Evolutionary conservation across 2,113 vertebrate genomes (phyloP).

Genomic region (Agapornis roseicollis): DNA sequence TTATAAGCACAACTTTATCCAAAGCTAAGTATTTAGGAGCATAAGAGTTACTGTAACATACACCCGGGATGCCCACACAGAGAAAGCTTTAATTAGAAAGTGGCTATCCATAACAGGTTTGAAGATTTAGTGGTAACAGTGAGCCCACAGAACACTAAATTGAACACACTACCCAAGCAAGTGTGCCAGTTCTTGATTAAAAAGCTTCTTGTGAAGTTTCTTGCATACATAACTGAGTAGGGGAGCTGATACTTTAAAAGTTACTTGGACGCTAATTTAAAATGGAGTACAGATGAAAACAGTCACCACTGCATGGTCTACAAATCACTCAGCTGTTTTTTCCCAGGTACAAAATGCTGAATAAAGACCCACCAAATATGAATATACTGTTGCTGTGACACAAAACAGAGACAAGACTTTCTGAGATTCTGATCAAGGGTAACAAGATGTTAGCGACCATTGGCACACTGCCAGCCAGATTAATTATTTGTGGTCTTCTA

Average conservation of each 20-base stretch:
- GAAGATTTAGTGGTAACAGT: not conserved
- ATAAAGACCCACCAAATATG: not conserved
- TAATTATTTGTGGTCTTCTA: not conserved
- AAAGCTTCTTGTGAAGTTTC: not conserved
- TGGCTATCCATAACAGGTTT: not conserved
- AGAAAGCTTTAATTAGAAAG: not conserved
- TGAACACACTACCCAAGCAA: not conserved
- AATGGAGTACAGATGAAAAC: not conserved
- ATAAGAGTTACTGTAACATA: not conserved
- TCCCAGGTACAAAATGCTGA: fast-evolving
- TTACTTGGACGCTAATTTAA: not conserved
- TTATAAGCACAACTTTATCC: not conserved
- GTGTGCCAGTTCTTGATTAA: not conserved
- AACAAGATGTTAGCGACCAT: not conserved
- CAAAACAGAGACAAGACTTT: not conserved
- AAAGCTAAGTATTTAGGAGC: not conserved
- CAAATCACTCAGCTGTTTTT: not conserved
- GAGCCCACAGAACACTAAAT: not conserved
- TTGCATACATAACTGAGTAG: not conserved
- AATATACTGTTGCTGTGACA: not conserved
- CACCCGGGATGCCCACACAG: not conserved
- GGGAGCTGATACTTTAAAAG: not conserved
- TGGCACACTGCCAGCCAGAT: not conserved
- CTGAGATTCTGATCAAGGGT: not conserved
- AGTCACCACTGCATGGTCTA: not conserved